A percentile compares a stretch with the other conserved stretches of the same genome.
phyloP scores from a whole-genome alignment of 53 echinoderm and acorn worm species.

The Paracentrotus lividus region DNA sequence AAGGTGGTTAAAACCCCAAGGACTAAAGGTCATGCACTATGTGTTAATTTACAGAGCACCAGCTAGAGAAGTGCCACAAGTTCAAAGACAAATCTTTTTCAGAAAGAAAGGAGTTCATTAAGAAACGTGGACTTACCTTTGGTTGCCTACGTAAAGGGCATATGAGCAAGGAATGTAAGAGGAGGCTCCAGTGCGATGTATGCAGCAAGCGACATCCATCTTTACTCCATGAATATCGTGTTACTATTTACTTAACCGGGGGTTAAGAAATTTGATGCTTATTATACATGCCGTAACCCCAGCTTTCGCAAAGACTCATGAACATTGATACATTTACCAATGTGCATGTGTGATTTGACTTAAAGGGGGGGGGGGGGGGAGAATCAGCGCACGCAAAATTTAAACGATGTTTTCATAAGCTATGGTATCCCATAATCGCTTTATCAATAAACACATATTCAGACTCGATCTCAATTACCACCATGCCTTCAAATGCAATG shows the following conservation, averaged over 20 bases:
- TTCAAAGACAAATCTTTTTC: constrained; percentile 70
- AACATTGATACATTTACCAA: no score
- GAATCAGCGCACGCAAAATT: no score
- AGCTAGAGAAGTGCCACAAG: constrained; percentile 51
- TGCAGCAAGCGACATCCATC: constrained; percentile 83
- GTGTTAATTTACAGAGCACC: constrained; percentile 64
- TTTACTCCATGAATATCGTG: constrained; percentile 72
- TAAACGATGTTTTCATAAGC: no score
- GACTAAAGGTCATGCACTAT: constrained; percentile 23
- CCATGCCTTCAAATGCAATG: no score
- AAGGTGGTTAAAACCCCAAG: neutral
- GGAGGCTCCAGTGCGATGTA: constrained; percentile 69
- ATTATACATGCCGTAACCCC: no score
- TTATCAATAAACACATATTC: no score
- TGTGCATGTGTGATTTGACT: no score
- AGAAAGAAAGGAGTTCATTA: constrained; percentile 69
- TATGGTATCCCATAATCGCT: no score
- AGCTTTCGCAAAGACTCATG: no score
- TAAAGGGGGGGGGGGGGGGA: no score
- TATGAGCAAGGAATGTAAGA: constrained; percentile 64
- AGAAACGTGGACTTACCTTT: constrained; percentile 71
- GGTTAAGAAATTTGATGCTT: no score
- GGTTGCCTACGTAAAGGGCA: constrained; percentile 76
- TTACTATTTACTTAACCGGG: neutral
- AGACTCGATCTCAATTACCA: no score